A percentile compares a stretch with the other conserved stretches of the same genome.
Conservation (phyloP, 2,113 vertebrate species). For the Tragulus kanchil region DNA sequence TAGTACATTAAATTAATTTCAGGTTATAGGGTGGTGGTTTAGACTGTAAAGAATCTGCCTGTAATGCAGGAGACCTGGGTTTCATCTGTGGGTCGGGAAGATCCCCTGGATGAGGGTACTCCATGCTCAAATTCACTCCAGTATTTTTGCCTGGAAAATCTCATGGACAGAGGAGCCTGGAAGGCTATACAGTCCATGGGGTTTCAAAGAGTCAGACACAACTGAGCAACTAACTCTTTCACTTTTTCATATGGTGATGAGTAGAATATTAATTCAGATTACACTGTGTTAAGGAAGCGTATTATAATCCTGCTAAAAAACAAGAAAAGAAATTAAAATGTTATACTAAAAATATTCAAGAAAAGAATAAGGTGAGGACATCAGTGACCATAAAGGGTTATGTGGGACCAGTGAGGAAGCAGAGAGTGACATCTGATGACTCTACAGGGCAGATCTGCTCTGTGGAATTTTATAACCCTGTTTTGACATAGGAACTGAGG, state of each 20-base stretch:
- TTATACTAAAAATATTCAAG: neutral
- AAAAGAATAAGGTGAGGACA: too few species aligned
- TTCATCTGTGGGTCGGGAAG: too few species aligned
- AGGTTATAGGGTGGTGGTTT: neutral
- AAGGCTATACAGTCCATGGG: too few species aligned
- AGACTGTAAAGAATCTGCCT: too few species aligned
- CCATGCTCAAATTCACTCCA: too few species aligned
- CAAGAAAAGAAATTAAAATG: neutral
- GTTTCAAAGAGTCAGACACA: too few species aligned
- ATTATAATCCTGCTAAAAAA: neutral
- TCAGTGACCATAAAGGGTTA: fast-evolving
- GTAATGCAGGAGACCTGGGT: too few species aligned
- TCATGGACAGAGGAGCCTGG: too few species aligned
- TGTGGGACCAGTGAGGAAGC: neutral
- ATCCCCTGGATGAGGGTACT: too few species aligned
- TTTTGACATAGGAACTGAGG: neutral
- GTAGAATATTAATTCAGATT: neutral
- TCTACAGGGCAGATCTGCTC: neutral
- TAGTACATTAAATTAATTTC: neutral
- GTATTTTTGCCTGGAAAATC: too few species aligned
- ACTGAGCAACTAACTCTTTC: too few species aligned
- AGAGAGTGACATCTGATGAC: neutral
- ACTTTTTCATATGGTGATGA: neutral
- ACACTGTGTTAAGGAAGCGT: neutral
- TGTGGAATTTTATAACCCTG: neutral